phyloP scores from a whole-genome alignment of 2,888 invertebrate genomes.

The Parnassius orleans region DNA sequence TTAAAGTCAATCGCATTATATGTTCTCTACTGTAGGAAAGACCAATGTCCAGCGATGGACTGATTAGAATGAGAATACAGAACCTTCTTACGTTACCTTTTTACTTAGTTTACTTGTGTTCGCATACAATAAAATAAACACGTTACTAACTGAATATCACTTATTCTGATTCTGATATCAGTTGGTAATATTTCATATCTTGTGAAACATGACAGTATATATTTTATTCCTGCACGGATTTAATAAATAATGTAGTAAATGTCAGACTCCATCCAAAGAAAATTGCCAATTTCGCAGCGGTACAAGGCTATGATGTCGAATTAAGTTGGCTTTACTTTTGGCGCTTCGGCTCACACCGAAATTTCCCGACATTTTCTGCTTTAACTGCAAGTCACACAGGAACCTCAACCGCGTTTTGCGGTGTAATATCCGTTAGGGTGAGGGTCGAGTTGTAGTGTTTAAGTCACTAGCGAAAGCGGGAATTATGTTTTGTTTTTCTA shows the following conservation, averaged over 20 bases:
- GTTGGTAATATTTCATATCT: too few relatives aligned
- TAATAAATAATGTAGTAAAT: background rate
- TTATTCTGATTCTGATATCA: too few relatives aligned
- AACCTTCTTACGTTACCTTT: too few relatives aligned
- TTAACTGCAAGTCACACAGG: conserved; percentile 3
- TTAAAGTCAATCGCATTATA: too few relatives aligned
- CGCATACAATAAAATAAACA: too few relatives aligned
- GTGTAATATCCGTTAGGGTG: conserved; percentile 4
- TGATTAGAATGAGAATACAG: too few relatives aligned
- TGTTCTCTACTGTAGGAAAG: too few relatives aligned
- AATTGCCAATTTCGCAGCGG: conserved; percentile 16
- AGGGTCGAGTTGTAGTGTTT: background rate
- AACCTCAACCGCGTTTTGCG: conserved; percentile 3
- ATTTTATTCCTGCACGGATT: background rate
- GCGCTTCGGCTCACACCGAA: background rate
- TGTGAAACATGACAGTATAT: too few relatives aligned
- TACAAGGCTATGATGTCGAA: background rate
- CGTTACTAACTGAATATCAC: too few relatives aligned
- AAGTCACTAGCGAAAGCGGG: background rate
- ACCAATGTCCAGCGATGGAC: too few relatives aligned
- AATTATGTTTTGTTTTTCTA: too few relatives aligned
- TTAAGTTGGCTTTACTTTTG: background rate
- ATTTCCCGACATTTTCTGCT: conserved; percentile 10
- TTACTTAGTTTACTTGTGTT: too few relatives aligned
- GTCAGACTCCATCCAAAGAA: background rate